Evolutionary conservation across 2,888 invertebrate species (phyloP), one percentile per base, ranked within the genome.

Genomic region (Brachynemurus nebulosus): DNA sequence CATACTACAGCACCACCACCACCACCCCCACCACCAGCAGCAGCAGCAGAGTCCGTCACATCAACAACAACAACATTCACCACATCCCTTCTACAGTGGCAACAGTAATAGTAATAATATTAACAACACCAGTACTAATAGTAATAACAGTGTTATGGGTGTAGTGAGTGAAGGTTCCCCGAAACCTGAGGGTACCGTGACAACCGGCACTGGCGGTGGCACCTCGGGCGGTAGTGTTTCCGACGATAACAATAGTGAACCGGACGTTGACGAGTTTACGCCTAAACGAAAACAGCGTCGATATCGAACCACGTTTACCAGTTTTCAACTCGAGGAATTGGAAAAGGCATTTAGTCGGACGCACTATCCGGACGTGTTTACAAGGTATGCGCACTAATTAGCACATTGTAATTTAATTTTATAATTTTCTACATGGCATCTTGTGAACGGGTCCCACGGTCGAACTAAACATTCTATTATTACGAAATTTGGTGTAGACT

Each of bases 291-390:
- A 92, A 60, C 92, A 92, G 61, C 71, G 92, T 7, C 69, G 92
- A 37, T 92, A 92, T 62, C 71, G 92, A 51, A 92, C 92, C n/a
- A 92, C 92, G 21, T 92, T 92, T 65, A 91, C 92, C 37, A 89
- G 89, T 58, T 91, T 88, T 59, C 90, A 96, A 64, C 70, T 96
- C 52, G 95, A 96, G 63, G 95, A 96, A 63, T 66, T 96, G 55
- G 95, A 96, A 66, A 95, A 95, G 61, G 93, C 95, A 0, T 96
- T 96, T 68, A 86, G 93, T 2, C 82, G 93, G 60, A 96, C 96
- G 11, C 96, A 96, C 65, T 96, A 96, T 63, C 96, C 96, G 25
- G 96, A 96, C 65, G 95, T 96, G 2, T 96, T 96, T 67, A 95
- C 95, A 35, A 85, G 90, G 90, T 89, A 58, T 6, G 27, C 5